Percentiles rank a stretch among this genome's conserved stretches.
Evolutionary conservation across 1,140 invertebrate genomes (phyloP).

Genomic region (Grapholita molesta): DNA sequence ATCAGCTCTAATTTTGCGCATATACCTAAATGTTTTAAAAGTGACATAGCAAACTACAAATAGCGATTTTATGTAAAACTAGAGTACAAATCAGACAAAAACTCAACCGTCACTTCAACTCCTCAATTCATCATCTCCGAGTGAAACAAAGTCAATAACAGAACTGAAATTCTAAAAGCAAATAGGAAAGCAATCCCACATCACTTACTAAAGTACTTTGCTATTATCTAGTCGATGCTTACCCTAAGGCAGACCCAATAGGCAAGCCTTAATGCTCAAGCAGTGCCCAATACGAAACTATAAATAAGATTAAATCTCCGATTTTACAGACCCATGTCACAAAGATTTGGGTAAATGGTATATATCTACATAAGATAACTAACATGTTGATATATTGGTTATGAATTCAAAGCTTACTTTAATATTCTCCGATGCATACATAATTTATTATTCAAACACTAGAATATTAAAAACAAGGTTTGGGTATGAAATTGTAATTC

Average conservation of each 20-base stretch:
- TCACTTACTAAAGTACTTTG: not conserved
- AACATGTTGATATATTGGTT: not conserved
- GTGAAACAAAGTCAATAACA: not conserved
- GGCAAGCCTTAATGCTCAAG: not conserved
- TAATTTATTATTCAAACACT: not conserved
- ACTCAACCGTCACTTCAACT: not conserved
- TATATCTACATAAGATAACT: slow-evolving; percentile 48
- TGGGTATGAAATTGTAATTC: not conserved
- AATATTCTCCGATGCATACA: not conserved
- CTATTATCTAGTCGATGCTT: not conserved
- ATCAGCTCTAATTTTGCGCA: too few relatives aligned
- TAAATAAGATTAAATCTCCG: slow-evolving; percentile 49
- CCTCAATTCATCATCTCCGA: not conserved
- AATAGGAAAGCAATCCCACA: too few relatives aligned
- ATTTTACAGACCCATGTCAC: slow-evolving; percentile 55
- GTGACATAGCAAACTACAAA: not conserved
- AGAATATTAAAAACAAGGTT: not conserved
- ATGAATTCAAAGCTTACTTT: too few relatives aligned
- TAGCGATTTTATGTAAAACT: not conserved
- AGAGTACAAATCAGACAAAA: not conserved
- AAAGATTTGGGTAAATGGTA: slow-evolving; percentile 51
- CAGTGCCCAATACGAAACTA: not conserved
- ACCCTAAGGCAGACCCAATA: not conserved
- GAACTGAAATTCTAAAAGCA: not conserved
- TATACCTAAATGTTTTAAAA: too few relatives aligned